Evolutionary conservation across 1,140 invertebrate genomes (phyloP).

Genomic region (Aethina tumida): DNA sequence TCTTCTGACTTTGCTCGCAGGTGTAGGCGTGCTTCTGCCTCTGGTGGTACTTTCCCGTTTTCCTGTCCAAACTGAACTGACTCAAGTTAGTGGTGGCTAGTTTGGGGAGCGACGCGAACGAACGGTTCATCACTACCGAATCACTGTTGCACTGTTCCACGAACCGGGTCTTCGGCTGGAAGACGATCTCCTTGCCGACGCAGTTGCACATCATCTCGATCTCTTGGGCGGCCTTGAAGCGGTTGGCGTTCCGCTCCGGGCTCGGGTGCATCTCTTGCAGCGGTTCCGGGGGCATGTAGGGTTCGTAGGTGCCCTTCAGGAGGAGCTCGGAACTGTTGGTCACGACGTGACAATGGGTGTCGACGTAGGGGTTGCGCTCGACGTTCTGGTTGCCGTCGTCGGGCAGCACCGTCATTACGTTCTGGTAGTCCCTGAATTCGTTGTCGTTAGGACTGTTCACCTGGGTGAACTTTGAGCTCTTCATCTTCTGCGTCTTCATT

Average conservation of each 20-base stretch:
- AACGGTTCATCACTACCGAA: slow-evolving; percentile 25
- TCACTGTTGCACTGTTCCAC: slow-evolving; percentile 18
- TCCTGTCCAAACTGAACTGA: slow-evolving; percentile 28
- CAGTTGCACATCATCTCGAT: slow-evolving; percentile 28
- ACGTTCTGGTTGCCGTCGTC: slow-evolving; percentile 22
- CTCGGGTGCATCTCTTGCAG: slow-evolving; percentile 13
- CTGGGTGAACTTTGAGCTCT: slow-evolving; percentile 32
- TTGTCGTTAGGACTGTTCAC: slow-evolving; percentile 28
- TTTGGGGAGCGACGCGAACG: slow-evolving; percentile 25
- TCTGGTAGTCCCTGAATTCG: slow-evolving; percentile 29
- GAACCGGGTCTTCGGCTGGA: slow-evolving; percentile 19
- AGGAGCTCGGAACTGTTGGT: slow-evolving; percentile 27
- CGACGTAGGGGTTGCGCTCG: slow-evolving; percentile 14
- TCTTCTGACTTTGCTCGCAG: slow-evolving; percentile 26
- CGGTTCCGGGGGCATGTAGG: slow-evolving; percentile 16
- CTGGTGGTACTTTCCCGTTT: slow-evolving; percentile 15
- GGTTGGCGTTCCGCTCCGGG: slow-evolving; percentile 14
- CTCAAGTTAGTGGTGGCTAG: slow-evolving; percentile 23
- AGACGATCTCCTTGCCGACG: slow-evolving; percentile 18
- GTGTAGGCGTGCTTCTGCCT: slow-evolving; percentile 22
- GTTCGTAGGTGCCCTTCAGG: slow-evolving; percentile 20
- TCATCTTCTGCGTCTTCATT: slow-evolving; percentile 22
- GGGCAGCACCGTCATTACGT: slow-evolving; percentile 21
- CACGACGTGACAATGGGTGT: slow-evolving; percentile 20
- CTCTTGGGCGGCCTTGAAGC: slow-evolving; percentile 16